phyloP scores from a whole-genome alignment of 2,797 vertebrate genomes.

The Jordanella pulchra region DNA sequence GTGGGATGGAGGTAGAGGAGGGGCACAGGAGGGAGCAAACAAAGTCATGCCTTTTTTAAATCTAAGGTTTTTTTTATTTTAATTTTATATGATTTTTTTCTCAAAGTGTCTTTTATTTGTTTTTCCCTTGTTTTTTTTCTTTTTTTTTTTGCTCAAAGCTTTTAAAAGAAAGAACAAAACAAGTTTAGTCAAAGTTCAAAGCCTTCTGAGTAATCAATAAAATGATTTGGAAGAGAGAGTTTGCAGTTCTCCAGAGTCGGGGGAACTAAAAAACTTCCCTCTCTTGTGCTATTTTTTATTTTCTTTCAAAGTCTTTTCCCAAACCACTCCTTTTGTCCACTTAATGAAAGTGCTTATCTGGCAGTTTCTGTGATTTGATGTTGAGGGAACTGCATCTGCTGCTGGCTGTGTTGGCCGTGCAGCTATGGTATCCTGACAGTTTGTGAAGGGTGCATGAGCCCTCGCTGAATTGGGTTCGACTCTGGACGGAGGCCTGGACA shows the following conservation, averaged over 20 bases:
- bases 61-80: slow-evolving; percentile 14
- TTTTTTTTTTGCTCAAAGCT: background rate
- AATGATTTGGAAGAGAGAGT: slow-evolving; percentile 62
- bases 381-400: slow-evolving; percentile 62
- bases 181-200: slow-evolving; percentile 43
- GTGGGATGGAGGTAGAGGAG: slow-evolving; percentile 54
- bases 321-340: slow-evolving; percentile 76
- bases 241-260: slow-evolving; percentile 50
- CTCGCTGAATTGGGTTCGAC: slow-evolving; percentile 64
- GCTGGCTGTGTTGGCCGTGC: slow-evolving; percentile 28
- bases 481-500: slow-evolving; percentile 67
- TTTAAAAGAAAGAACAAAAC: background rate
- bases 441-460: slow-evolving; percentile 61
- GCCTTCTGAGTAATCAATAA: slow-evolving; percentile 58
- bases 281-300: slow-evolving; percentile 60
- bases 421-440: slow-evolving; percentile 66
- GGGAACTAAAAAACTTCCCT: slow-evolving; percentile 56
- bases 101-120: slow-evolving; percentile 11
- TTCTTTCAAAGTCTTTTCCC: slow-evolving; percentile 73
- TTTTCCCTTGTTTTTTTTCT: slow-evolving; percentile 8
- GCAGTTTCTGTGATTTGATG: slow-evolving; percentile 78
- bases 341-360: slow-evolving; percentile 81
- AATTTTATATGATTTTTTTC: slow-evolving; percentile 7
- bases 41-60: slow-evolving; percentile 41
- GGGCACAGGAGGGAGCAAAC: slow-evolving; percentile 49